Evolutionary conservation across 2,797 vertebrate genomes (phyloP).

Genomic region (Silurus lanzhouensis): DNA sequence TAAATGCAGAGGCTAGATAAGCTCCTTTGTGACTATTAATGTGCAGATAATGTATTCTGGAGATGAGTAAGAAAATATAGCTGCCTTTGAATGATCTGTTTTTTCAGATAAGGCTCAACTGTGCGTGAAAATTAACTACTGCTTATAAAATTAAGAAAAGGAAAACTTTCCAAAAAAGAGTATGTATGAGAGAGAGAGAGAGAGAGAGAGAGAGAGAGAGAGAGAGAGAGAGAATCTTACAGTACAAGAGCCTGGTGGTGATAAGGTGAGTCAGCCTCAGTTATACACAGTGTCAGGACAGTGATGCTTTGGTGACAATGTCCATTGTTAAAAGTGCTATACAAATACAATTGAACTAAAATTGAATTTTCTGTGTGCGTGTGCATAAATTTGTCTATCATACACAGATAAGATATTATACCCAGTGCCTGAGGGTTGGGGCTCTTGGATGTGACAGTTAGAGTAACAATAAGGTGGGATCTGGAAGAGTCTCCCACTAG

Average conservation of each 20-base stretch:
- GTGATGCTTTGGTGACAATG: neutral
- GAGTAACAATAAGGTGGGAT: conserved; percentile 82
- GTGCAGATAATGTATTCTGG: conserved; percentile 35
- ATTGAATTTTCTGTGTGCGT: neutral
- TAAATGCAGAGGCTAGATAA: conserved; percentile 15
- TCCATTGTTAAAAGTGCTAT: neutral
- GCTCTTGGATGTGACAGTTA: conserved; percentile 73
- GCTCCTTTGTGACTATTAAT: neutral
- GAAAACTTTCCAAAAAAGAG: neutral
- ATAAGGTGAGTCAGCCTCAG: neutral
- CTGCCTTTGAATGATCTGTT: conserved; percentile 23
- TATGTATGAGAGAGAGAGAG: neutral
- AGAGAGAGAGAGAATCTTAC: too few species aligned
- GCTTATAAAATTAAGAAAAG: neutral
- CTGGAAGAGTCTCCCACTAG: conserved; percentile 79
- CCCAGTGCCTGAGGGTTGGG: conserved; percentile 66
- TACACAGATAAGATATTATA: conserved; percentile 58
- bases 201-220: too few species aligned
- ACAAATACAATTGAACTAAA: neutral
- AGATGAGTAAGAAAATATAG: conserved; percentile 30
- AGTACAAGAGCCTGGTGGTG: neutral
- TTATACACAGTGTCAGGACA: conserved; percentile 3
- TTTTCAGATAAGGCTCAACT: conserved; percentile 38
- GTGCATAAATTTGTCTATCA: neutral
- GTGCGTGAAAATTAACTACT: neutral